Base-by-base conservation (phyloP, 92 coral and sea anemone species). In the Pocillopora grandis region DNA sequence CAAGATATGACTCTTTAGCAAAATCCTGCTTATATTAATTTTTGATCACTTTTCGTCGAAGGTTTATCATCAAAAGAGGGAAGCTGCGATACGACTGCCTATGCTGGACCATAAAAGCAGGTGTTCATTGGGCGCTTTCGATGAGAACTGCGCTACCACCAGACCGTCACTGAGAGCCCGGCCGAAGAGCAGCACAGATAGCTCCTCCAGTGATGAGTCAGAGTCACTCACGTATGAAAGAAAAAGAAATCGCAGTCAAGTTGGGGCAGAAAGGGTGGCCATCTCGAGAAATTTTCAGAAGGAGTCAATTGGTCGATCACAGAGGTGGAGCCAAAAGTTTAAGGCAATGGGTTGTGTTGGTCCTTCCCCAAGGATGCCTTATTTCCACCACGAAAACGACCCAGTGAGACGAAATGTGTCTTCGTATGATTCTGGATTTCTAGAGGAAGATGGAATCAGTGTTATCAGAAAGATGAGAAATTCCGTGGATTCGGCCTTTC, bases 351-450 rank as follows among this genome's bases (percentile, higher is more conserved):
- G 36, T 35, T 13, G 52, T 35, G 16, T 2, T 33, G 2, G 73
- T 35, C 9, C 35, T 16, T 35, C 49, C 6, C 16, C 73, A 69
- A 35, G 17, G 55, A n/a, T 9, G 18, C 52, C 12, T 69, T 58
- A 27, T 75, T 75, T 14, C 27, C 1, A 16, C 62, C 12, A 6
- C n/a, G 58, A 58, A 75, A 64, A 15, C 23, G 18, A 13, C 42
- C 48, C 17, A 12, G 8, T 63, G 12, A 77, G 42, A 48, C 81
- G 42, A 62, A 35, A 19, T 61, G 42, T 37, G 66, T 35, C 9
- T 9, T 77, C 81, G 55, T 77, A 62, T 37, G 81, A 77, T 62
- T 77, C 81, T 23, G 81, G 81, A 37, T 77, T 33, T 57, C 81
- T 59, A n/a, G 81, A 77, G 37, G 69, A 62, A 31, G 58, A 77